A percentile compares a stretch with the other conserved stretches of the same genome.
These are phyloP conservation scores for Mayetiola destructor DNA, from an alignment of 2,888 invertebrate species.

Conservation along the genomic window DNA sequence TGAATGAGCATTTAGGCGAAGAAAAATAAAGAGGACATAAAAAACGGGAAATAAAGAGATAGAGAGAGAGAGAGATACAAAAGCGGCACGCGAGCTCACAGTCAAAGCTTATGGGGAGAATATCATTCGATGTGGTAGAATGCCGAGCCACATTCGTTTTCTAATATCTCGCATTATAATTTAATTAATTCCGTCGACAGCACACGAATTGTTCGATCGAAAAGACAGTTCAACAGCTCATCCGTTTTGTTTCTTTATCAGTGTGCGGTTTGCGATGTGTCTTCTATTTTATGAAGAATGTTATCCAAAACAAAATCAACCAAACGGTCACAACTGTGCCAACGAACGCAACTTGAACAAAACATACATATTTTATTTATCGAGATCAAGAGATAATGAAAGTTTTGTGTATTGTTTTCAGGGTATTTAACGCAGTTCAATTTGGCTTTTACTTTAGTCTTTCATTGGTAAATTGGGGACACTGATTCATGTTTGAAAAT, in stretches of 20 bases:
- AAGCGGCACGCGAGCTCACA: neutral
- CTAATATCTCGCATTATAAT: slow-evolving; percentile 7
- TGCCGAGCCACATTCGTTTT: too few species aligned
- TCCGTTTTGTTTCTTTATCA: too few species aligned
- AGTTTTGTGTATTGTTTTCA: slow-evolving; percentile 7
- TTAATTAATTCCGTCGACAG: slow-evolving; percentile 4
- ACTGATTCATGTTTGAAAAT: neutral
- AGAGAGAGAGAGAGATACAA: neutral
- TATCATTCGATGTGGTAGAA: too few species aligned
- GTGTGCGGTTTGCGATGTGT: too few species aligned
- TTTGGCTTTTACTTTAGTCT: neutral
- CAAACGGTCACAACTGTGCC: too few species aligned
- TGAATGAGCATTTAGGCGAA: neutral
- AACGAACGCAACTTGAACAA: too few species aligned
- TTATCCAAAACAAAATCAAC: too few species aligned
- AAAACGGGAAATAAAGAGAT: neutral
- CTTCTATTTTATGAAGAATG: too few species aligned
- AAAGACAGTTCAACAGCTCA: neutral
- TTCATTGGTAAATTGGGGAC: neutral
- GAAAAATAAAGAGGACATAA: neutral
- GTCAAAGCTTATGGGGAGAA: too few species aligned
- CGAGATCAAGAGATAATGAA: slow-evolving; percentile 11
- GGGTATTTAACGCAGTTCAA: too few species aligned
- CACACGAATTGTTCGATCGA: neutral
- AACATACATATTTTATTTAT: slow-evolving; percentile 11